A percentile compares a stretch with the other conserved stretches of the same genome.
Conservation (phyloP, 1,140 invertebrate species). For the Acyrthosiphon pisum region DNA sequence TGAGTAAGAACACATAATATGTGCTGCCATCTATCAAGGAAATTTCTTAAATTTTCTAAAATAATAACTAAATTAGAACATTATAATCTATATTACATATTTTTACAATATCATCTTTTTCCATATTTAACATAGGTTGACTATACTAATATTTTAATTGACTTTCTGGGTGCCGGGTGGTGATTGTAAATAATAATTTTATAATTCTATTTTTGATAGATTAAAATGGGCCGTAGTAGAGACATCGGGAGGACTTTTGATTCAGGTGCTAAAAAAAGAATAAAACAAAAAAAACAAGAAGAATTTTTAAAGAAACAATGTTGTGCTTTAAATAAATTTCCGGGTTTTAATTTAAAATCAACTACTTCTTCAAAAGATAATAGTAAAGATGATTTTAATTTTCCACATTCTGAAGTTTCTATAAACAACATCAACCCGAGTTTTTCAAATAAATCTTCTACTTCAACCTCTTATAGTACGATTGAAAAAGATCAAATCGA, state of each 20-base stretch:
- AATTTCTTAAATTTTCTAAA: no score
- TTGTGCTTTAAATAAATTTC: constrained; percentile 1
- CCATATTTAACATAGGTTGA: no score
- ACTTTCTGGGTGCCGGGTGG: no score
- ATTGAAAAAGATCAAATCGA: background rate
- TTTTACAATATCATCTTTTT: no score
- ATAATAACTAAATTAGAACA: no score
- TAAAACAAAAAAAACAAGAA: constrained; percentile 9
- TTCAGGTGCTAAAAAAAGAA: background rate
- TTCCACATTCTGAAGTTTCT: background rate
- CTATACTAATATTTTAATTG: no score
- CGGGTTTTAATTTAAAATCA: background rate
- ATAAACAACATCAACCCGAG: background rate
- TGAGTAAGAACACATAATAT: no score
- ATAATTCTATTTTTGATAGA: background rate
- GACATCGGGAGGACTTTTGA: background rate
- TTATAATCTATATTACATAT: no score
- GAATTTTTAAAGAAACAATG: constrained; percentile 15
- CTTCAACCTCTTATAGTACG: background rate
- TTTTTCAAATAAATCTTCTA: background rate
- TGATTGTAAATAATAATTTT: no score
- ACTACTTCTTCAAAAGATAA: background rate
- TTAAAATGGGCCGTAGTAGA: background rate
- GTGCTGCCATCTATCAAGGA: no score
- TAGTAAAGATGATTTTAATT: background rate